These are phyloP conservation scores for Cephus pygmeus DNA, from an alignment of 2,888 invertebrate genomes.

Conservation along the genomic window DNA sequence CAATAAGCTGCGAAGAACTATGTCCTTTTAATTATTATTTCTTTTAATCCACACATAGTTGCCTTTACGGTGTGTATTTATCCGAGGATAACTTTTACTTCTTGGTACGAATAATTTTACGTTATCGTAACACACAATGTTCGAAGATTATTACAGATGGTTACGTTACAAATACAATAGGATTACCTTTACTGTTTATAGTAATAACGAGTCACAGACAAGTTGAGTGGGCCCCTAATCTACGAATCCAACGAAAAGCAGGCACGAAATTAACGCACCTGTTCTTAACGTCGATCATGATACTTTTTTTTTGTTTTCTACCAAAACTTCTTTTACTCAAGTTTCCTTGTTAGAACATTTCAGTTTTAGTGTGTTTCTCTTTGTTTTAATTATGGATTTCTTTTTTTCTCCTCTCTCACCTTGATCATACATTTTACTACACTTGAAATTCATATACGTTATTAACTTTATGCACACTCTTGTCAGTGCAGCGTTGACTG, in stretches of 20 bases:
- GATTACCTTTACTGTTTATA: conserved; percentile 34
- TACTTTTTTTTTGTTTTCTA: conserved; percentile 31
- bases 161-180: conserved; percentile 38
- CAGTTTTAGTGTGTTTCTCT: conserved; percentile 7
- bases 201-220: conserved; percentile 43
- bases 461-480: conserved; percentile 23
- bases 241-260: conserved; percentile 54
- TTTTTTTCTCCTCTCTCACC: conserved; percentile 13
- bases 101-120: conserved; percentile 11
- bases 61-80: neutral
- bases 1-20: neutral
- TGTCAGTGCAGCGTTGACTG: conserved; percentile 50
- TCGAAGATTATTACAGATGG: conserved; percentile 37
- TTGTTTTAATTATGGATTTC: conserved; percentile 14
- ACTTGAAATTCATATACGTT: conserved; percentile 27
- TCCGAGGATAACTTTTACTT: neutral
- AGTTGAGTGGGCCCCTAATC: conserved; percentile 56
- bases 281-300: conserved; percentile 32
- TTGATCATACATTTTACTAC: conserved; percentile 17
- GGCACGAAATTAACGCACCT: conserved; percentile 29
- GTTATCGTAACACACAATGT: conserved; percentile 35
- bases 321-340: conserved; percentile 19
- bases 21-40: neutral
- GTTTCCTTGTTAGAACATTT: neutral
- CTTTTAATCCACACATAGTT: neutral